A percentile compares a stretch with the other conserved stretches of the same genome.
Evolutionary conservation across 1,140 invertebrate species (phyloP).

Genomic region (Drosophila sproati): DNA sequence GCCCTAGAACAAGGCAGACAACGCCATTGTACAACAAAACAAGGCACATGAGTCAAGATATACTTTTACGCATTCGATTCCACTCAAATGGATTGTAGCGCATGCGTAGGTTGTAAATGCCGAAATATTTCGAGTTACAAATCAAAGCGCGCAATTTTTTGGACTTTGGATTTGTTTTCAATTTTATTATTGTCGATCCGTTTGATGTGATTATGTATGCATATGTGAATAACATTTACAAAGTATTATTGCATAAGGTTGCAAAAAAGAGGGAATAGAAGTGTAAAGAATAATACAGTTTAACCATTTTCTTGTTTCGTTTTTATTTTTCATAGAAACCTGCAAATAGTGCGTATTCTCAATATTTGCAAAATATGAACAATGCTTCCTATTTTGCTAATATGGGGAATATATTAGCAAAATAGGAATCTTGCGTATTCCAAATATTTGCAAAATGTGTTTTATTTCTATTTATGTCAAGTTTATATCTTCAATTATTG

Average conservation of each 20-base stretch:
- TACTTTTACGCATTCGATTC: background rate
- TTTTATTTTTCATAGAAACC: background rate
- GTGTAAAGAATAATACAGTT: background rate
- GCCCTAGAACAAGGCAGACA: constrained; percentile 41
- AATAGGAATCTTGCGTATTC: no score
- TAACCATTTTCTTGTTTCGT: background rate
- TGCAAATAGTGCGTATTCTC: background rate
- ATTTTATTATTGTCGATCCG: constrained; percentile 23
- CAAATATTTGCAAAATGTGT: no score
- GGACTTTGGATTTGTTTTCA: constrained; percentile 80
- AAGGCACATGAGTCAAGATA: constrained; percentile 4
- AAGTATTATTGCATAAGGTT: background rate
- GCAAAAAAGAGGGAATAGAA: constrained; percentile 7
- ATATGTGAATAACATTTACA: background rate
- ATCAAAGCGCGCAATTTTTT: constrained; percentile 54
- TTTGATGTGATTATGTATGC: constrained; percentile 13
- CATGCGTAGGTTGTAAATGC: constrained; percentile 42
- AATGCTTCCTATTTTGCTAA: no score
- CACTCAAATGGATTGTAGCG: constrained; percentile 41
- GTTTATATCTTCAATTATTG: no score
- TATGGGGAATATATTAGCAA: no score
- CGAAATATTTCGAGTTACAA: constrained; percentile 19
- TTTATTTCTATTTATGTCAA: no score
- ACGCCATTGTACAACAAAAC: constrained; percentile 8
- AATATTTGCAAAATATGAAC: no score